These are phyloP conservation scores for Drosophila burlai DNA, from an alignment of 1,140 invertebrate genomes.

Conservation along the genomic window DNA sequence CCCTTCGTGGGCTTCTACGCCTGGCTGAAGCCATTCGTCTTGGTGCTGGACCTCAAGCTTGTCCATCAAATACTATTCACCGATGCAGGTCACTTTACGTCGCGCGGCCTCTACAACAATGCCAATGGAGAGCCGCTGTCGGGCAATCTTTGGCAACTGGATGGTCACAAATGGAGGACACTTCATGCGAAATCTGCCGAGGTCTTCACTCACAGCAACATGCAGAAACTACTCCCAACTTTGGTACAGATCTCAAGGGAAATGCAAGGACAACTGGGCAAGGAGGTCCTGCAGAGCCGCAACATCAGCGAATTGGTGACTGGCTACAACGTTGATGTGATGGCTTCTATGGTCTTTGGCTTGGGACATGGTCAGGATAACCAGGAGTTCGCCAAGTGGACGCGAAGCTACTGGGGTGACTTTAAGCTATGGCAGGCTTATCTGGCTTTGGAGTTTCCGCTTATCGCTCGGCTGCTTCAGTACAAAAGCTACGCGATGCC, in stretches of 20 bases:
- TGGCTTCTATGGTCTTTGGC: conserved; percentile 67
- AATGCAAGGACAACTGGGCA: conserved; percentile 39
- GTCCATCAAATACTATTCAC: conserved; percentile 65
- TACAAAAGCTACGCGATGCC: conserved; percentile 52
- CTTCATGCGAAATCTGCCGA: conserved; percentile 86
- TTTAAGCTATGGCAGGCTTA: conserved; percentile 62
- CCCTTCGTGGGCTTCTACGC: conserved; percentile 79
- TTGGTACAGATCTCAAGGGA: conserved; percentile 67
- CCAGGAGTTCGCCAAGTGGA: conserved; percentile 81
- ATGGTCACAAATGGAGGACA: conserved; percentile 86
- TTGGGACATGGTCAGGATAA: conserved; percentile 38
- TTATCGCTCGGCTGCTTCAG: conserved; percentile 59
- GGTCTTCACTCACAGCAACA: conserved; percentile 86
- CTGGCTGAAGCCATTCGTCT: conserved; percentile 63
- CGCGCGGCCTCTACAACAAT: conserved; percentile 86
- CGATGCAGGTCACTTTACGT: conserved; percentile 74
- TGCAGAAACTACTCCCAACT: conserved; percentile 86
- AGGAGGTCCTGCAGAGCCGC: background rate
- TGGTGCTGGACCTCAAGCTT: conserved; percentile 75
- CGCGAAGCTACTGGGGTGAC: conserved; percentile 54
- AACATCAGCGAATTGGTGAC: conserved; percentile 67
- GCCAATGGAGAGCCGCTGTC: conserved; percentile 86
- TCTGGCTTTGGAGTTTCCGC: conserved; percentile 66
- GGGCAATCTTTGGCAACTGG: conserved; percentile 86
- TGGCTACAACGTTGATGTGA: conserved; percentile 60